Evolutionary conservation across 2,797 vertebrate genomes (phyloP), one percentile per base, ranked within the genome.

Genomic region (Tragopan temminckii): DNA sequence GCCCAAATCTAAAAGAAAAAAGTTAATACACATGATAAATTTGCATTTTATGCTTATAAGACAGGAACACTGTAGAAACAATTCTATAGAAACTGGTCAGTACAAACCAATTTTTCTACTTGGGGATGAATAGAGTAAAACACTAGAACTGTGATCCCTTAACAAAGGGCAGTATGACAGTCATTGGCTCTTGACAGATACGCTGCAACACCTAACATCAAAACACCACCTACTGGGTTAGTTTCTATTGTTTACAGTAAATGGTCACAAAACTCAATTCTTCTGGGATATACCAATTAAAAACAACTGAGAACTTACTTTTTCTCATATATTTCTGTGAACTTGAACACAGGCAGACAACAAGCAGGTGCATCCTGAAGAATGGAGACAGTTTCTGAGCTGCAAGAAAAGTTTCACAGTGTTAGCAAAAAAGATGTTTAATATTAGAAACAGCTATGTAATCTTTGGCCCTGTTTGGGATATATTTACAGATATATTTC

Each of bases 241-340:
- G 8, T 52, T 29, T 14, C 23, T 29, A 5, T 35, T 79, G 55
- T 16, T 82, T 38, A 72, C 12, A 50, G 14, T 58, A 45, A 79
- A 21, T 13, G n/a, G 52, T 11, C 15, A 61, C 3, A 52, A 20
- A 4, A 6, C 40, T 24, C 31, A 50, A 16, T 13, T 46, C 3
- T 36, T 36, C 68, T 62, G 27, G 18, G 9, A 71, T 69, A 38
- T 11, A 63, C 3, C 12, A 4, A 4, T 43, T 14, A 4, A 3
- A 48, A 50, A 31, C 14, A 19, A 42, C 7, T 4, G 13, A 36
- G 52, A 66, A 92, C 98, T 97, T 97, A 99, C 99, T 98, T 99
- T 95, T 99, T 99, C 95, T 99, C 99, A 95, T 99, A 99, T 88
- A 99, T 99, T 94, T 99, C 99, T 29, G 98, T 98, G 76, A 99